These are phyloP conservation scores for Acrocephalus kingi DNA, from an alignment of 2,113 vertebrate species.

Conservation along the genomic window DNA sequence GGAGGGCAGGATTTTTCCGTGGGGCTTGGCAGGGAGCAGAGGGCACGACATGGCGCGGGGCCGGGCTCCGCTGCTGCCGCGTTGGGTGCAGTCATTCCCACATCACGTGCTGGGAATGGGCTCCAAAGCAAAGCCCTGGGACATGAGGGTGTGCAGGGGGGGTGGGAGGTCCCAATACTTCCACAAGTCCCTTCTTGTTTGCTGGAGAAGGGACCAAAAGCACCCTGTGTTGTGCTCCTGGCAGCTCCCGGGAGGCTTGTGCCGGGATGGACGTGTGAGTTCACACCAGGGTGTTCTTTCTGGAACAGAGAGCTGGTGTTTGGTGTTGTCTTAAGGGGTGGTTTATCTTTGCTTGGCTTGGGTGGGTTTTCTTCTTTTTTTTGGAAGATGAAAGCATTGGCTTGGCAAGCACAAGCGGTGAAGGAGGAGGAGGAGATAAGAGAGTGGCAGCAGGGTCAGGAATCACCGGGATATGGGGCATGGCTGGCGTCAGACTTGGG, in stretches of 20 bases:
- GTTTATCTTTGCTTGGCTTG: background rate
- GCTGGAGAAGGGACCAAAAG: background rate
- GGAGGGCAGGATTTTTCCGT: background rate
- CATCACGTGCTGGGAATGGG: fast-evolving
- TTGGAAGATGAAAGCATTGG: background rate
- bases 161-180: fast-evolving
- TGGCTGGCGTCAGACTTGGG: background rate
- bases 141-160: background rate
- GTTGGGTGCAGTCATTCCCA: background rate
- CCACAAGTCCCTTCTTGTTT: background rate
- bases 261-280: background rate
- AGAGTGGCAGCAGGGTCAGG: background rate
- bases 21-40: background rate
- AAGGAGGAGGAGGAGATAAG: background rate
- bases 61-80: fast-evolving
- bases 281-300: background rate
- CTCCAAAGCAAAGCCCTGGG: background rate
- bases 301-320: background rate
- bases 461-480: fast-evolving
- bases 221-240: fast-evolving
- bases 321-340: background rate
- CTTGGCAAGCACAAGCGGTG: background rate
- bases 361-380: background rate
- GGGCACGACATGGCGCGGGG: fast-evolving
- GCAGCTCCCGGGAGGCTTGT: background rate